Evolutionary conservation across 35 echinoderm and acorn worm genomes (phyloP).

Genomic region (Patiria miniata): DNA sequence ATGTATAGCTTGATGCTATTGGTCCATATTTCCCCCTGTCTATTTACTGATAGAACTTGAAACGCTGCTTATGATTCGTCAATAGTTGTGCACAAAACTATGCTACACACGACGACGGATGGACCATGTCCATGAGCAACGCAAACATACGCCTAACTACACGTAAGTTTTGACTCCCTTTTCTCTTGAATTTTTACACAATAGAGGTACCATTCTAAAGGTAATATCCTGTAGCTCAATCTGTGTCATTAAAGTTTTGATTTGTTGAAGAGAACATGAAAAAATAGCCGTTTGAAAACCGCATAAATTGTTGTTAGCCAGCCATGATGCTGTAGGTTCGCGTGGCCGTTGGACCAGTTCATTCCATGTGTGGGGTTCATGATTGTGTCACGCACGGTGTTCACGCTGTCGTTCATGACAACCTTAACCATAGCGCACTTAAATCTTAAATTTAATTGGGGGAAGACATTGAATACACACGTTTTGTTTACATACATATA

Average conservation of each 20-base stretch:
- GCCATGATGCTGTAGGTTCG: too few species aligned
- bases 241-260: not conserved
- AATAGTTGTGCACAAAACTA: slow-evolving; percentile 1
- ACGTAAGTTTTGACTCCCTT: not conserved
- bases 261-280: too few species aligned
- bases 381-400: too few species aligned
- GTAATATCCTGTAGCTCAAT: not conserved
- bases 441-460: not conserved
- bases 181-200: not conserved
- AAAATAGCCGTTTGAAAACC: too few species aligned
- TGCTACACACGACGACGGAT: not conserved
- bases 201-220: not conserved
- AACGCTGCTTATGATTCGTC: not conserved
- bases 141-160: not conserved
- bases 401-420: not conserved
- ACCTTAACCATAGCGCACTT: not conserved
- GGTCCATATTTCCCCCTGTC: not conserved
- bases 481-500: not conserved
- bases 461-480: not conserved
- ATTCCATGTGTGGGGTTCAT: too few species aligned
- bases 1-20: slow-evolving; percentile 2
- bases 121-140: not conserved
- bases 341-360: too few species aligned
- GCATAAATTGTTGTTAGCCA: too few species aligned
- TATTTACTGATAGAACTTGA: not conserved